These are phyloP conservation scores for Phortica okadai DNA, from an alignment of 2,888 invertebrate genomes.

Conservation along the genomic window DNA sequence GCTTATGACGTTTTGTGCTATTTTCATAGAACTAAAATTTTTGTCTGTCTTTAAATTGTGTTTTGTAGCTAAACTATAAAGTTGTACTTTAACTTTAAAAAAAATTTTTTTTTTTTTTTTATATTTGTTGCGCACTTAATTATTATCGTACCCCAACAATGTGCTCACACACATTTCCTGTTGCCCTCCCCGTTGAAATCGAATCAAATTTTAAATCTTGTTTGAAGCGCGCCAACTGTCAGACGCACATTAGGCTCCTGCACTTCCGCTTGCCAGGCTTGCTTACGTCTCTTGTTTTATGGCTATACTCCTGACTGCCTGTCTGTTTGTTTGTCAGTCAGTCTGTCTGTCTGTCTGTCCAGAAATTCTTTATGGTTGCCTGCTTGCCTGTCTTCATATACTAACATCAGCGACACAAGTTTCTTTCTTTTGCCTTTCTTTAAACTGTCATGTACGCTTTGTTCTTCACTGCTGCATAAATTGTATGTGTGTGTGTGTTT, in stretches of 20 bases:
- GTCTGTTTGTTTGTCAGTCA: neutral
- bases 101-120: neutral
- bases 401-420: no score
- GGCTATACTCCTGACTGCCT: neutral
- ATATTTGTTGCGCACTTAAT: neutral
- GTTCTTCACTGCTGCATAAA: neutral
- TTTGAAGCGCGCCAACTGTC: constrained; percentile 33
- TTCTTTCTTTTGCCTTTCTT: neutral
- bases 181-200: neutral
- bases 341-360: neutral
- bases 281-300: neutral
- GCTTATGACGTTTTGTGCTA: neutral
- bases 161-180: neutral
- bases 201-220: constrained; percentile 33
- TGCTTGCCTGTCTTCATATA: neutral
- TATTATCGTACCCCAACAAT: neutral
- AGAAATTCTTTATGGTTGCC: constrained; percentile 18
- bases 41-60: neutral
- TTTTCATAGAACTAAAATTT: neutral
- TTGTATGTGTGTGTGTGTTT: constrained; percentile 2
- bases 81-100: neutral
- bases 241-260: constrained; percentile 17
- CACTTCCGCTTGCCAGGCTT: constrained; percentile 23
- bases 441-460: constrained; percentile 6
- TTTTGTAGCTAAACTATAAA: neutral